phyloP scores from a whole-genome alignment of 2,888 invertebrate genomes.

The Trissolcus japonicus region DNA sequence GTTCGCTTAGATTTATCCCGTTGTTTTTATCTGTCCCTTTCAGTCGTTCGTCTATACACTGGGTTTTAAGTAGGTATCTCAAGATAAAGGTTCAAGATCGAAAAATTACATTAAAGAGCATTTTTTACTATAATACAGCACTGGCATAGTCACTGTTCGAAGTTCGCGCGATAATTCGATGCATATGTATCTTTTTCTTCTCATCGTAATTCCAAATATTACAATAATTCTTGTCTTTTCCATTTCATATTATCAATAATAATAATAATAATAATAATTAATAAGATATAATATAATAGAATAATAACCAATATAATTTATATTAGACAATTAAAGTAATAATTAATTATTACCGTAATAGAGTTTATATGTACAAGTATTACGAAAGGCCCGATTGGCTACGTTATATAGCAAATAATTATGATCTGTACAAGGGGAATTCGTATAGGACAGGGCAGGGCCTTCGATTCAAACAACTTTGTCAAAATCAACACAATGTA shows the following conservation, averaged over 20 bases:
- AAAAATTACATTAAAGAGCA: conserved; percentile 66
- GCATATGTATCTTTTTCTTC: conserved; percentile 57
- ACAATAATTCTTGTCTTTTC: conserved; percentile 62
- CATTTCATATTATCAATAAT: conserved; percentile 64
- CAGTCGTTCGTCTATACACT: conserved; percentile 21
- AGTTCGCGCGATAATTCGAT: conserved; percentile 55
- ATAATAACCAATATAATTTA: conserved; percentile 65
- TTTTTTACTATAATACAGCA: conserved; percentile 70
- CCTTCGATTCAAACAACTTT: conserved; percentile 64
- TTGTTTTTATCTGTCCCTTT: conserved; percentile 13
- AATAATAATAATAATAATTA: conserved; percentile 63
- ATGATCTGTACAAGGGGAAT: conserved; percentile 71
- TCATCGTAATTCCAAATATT: conserved; percentile 63
- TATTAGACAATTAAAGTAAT: conserved; percentile 73
- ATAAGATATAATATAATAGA: conserved; percentile 46
- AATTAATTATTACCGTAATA: conserved; percentile 69
- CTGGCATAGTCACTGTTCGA: conserved; percentile 70
- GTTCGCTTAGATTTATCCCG: conserved; percentile 3
- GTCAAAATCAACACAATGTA: conserved; percentile 68
- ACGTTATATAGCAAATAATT: conserved; percentile 68
- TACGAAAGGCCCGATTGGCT: conserved; percentile 67
- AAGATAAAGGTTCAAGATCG: conserved; percentile 62
- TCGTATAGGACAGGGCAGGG: conserved; percentile 37
- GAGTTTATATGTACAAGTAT: conserved; percentile 70
- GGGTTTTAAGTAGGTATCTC: conserved; percentile 61